These are phyloP conservation scores for Recurvirostra avosetta DNA, from an alignment of 2,113 vertebrate species.

Conservation along the genomic window DNA sequence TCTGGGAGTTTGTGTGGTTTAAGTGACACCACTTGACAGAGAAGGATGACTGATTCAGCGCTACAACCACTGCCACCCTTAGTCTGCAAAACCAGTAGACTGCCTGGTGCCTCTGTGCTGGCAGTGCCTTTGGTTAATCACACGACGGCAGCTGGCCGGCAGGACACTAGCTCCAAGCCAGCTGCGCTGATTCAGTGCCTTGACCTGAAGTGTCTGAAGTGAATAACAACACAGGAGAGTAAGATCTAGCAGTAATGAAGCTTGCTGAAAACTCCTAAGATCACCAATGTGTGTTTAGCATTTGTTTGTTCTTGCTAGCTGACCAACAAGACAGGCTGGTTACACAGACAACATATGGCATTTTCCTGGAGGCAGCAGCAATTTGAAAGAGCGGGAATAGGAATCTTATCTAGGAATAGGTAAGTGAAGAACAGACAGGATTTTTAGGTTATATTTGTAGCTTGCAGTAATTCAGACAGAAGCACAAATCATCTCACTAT, in stretches of 20 bases:
- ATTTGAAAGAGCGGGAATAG: background rate
- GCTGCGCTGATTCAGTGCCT: background rate
- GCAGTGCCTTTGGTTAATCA: background rate
- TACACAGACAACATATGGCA: rapidly evolving
- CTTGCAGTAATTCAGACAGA: background rate
- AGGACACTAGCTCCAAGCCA: background rate
- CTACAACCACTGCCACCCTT: conserved; percentile 17
- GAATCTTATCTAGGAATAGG: background rate
- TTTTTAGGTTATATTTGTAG: background rate
- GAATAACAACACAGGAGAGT: background rate
- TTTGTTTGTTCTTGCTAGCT: background rate
- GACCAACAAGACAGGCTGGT: background rate
- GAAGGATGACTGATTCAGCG: conserved; percentile 21
- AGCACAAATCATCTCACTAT: background rate
- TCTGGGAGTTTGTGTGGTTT: conserved; percentile 15
- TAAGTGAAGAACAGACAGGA: background rate
- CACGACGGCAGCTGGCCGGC: background rate
- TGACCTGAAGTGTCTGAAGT: background rate
- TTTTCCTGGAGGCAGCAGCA: background rate
- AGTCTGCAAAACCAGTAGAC: conserved; percentile 43
- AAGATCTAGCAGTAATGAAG: background rate
- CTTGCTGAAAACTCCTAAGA: background rate
- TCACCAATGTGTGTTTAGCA: background rate
- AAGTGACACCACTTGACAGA: conserved; percentile 14
- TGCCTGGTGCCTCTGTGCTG: conserved; percentile 43